Evolutionary conservation across 2,888 invertebrate genomes (phyloP).

Genomic region (Pterostichus niger): DNA sequence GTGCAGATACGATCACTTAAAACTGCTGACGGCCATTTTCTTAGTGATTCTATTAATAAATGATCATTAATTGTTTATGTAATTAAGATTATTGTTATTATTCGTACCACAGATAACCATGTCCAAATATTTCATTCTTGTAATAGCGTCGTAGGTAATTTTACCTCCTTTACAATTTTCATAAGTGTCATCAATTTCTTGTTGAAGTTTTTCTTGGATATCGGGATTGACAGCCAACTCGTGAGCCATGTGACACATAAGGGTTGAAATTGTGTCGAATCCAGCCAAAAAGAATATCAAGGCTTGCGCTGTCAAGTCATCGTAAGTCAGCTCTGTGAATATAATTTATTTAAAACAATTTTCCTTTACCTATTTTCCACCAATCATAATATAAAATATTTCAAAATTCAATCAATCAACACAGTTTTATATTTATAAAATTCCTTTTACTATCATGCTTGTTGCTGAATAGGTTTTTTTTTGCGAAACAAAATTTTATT

Average conservation of each 20-base stretch:
- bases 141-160: constrained; percentile 78
- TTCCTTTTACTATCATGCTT: no score
- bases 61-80: no score
- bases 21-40: constrained; percentile 71
- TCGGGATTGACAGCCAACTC: constrained; percentile 81
- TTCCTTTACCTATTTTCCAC: no score
- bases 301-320: constrained; percentile 80
- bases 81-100: background rate
- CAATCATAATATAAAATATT: no score
- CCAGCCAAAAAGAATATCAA: constrained; percentile 78
- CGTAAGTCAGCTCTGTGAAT: constrained; percentile 73
- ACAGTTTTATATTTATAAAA: no score
- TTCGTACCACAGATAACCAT: constrained; percentile 80
- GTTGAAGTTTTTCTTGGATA: constrained; percentile 78
- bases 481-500: no score
- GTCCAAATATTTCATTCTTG: constrained; percentile 81
- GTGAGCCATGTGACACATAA: constrained; percentile 78
- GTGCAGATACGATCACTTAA: constrained; percentile 21
- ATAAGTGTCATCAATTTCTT: constrained; percentile 79
- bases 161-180: constrained; percentile 74
- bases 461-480: no score
- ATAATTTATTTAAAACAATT: background rate
- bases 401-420: no score
- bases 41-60: constrained; percentile 69
- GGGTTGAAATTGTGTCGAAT: constrained; percentile 77